These are phyloP conservation scores for Samia ricini DNA, from an alignment of 1,140 invertebrate genomes.

Conservation along the genomic window DNA sequence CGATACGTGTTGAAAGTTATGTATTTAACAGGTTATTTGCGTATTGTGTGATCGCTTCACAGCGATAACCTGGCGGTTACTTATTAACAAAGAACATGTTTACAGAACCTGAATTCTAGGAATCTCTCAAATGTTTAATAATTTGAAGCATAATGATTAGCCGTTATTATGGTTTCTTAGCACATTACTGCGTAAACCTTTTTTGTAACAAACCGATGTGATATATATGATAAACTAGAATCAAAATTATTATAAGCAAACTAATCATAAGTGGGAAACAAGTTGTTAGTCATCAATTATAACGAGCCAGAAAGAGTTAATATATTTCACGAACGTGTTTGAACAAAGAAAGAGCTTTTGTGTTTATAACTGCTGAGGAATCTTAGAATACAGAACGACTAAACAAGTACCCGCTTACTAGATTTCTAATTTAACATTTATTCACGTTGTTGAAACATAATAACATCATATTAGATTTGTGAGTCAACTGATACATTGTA, in stretches of 20 bases:
- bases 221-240: no score
- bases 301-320: neutral
- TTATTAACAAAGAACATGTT: slow-evolving; percentile 28
- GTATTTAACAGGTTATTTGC: neutral
- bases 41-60: neutral
- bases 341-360: neutral
- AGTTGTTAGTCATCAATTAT: neutral
- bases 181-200: neutral
- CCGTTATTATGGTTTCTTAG: slow-evolving; percentile 4
- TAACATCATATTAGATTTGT: neutral
- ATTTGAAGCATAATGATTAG: slow-evolving; percentile 5
- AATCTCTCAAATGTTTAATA: slow-evolving; percentile 29
- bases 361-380: neutral
- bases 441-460: neutral
- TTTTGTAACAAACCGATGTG: neutral
- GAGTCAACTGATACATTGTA: neutral
- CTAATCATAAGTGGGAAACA: neutral
- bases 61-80: neutral
- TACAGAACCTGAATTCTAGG: slow-evolving; percentile 29
- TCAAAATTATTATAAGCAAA: no score
- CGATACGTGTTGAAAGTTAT: no score
- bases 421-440: neutral
- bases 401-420: neutral
- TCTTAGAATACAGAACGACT: neutral
- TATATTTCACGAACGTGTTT: neutral